Evolutionary conservation across 2,113 vertebrate genomes (phyloP), one percentile per base, ranked within the genome.

Genomic region (Lepidothrix coronata): DNA sequence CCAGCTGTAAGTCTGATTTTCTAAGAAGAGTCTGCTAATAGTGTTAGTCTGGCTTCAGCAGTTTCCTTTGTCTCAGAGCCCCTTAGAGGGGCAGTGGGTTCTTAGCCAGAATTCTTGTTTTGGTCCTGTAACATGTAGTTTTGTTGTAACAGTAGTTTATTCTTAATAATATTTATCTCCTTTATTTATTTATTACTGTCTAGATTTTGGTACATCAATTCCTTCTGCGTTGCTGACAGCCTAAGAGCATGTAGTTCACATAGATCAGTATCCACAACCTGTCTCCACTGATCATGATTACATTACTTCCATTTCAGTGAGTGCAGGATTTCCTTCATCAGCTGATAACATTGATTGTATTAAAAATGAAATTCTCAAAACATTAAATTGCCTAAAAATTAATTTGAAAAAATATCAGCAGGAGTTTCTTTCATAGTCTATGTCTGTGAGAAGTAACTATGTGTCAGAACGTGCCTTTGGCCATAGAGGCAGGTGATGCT

Each of bases 91-190:
- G 4, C 35, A 62, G 21, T 44, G 71, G 9, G 6, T 77, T 94
- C 61, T 88, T 84, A 83, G 71, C 46, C 20, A 94, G 54, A 95
- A 75, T 41, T 90, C 37, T 86, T 83, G 59, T 46, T 92, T 90
- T 66, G 61, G 11, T 83, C 23, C 17, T 58, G 43, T 92, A 62
- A 93, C 91, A 85, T 66, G n/a, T 33, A 37, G 12, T 68, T 87
- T 33, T 65, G 5, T 66, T 83, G 22, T 85, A 89, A 63, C 3
- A 43, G 25, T 44, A 44, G 14, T 27, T 71, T 88, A 6, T 63
- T 89, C 27, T 61, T 79, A 65, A 49, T 77, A 78, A n/a, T 65
- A 37, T 75, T 88, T 43, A 81, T 57, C 33, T 84, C 11, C 20
- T 81, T 84, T 74, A 41, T 79, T 92, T 18, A 52, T 61, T 85